Evolutionary conservation across 2,113 vertebrate species (phyloP), one percentile per base, ranked within the genome.

Genomic region (Hyla sarda): DNA sequence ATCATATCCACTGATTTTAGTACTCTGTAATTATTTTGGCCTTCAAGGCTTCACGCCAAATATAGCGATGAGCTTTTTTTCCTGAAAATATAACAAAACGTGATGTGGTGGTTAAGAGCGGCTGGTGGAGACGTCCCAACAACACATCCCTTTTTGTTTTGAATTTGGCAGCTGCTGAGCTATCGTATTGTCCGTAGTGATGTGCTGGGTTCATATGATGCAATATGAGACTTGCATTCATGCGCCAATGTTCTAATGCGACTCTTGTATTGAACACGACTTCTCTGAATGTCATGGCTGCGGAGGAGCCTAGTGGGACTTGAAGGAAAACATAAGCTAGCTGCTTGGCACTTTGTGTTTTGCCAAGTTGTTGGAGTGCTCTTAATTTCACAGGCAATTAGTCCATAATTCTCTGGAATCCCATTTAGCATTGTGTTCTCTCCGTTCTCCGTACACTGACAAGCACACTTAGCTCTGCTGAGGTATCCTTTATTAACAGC

Each of bases 351-450:
- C 75, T 69, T 79, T 85, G 67, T 78, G 48, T 80, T 80, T 86
- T 86, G 75, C 62, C 75, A 86, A 80, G 84, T 71, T 56, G 8
- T 41, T 52, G 48, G 28, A 79, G 75, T 45, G 47, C 50, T 86
- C 75, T 80, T 86, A 80, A 80, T 86, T 86, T 80, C 84, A 86
- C 84, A 86, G 75, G 75, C 84, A 86, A 79, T 86, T 86, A 72
- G 62, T 80, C 23, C 48, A 80, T 86, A 86, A 86, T 86, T 86
- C 84, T 85, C 62, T 80, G 84, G 84, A 79, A 79, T 79, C 62
- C 71, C 47, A 86, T 69, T 86, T 23, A 10, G 21, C 69, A 71
- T 71, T 86, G 62, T 79, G 75, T 86, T 69, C 75, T 79, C 84
- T 58, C 75, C 54, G 60, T 60, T 25, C 74, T 71, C 78, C 25